Conservation (phyloP, 2,113 vertebrate genomes). For the Saguinus midas region DNA sequence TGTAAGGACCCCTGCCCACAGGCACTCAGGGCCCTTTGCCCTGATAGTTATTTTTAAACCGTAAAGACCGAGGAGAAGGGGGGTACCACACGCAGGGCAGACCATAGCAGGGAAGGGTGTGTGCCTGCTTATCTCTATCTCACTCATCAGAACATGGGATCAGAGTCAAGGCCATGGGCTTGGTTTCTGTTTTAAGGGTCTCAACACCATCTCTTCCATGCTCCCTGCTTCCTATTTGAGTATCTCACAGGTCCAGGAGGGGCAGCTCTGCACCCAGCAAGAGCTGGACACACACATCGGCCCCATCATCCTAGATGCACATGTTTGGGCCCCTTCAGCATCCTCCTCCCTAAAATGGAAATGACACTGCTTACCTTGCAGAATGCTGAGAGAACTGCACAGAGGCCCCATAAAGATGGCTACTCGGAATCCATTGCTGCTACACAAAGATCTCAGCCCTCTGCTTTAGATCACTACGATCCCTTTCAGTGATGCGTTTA, state of each 20-base stretch:
- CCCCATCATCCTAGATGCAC: no score
- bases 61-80: not conserved
- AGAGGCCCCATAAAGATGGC: not conserved
- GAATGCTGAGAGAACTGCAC: accelerated
- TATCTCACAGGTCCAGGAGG: not conserved
- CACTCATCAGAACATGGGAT: not conserved
- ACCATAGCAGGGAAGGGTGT: accelerated
- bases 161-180: not conserved
- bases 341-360: not conserved
- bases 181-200: accelerated
- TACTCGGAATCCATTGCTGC: not conserved
- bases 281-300: not conserved
- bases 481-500: accelerated
- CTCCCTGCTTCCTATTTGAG: accelerated
- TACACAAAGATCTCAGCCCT: not conserved
- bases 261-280: not conserved
- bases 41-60: not conserved
- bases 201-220: accelerated
- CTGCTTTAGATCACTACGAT: not conserved
- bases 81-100: not conserved
- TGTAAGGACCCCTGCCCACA: accelerated
- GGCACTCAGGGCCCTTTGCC: not conserved
- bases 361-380: not conserved
- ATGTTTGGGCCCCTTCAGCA: not conserved
- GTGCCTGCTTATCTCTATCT: not conserved